These are phyloP conservation scores for Halocaridina rubra DNA, from an alignment of 2,888 invertebrate genomes.

Conservation along the genomic window DNA sequence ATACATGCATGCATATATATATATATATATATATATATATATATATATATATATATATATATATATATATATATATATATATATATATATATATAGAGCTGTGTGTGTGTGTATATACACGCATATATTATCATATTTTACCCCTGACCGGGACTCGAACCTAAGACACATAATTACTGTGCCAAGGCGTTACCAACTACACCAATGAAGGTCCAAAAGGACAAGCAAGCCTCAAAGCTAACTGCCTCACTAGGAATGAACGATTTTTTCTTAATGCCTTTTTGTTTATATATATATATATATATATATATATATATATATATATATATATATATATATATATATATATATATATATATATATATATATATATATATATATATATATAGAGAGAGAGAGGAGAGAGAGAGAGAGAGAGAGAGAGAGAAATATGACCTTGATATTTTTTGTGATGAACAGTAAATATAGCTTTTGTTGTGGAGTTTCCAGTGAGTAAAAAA, in stretches of 20 bases:
- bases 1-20: not conserved
- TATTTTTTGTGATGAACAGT: no score
- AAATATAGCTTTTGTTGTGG: no score
- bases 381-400: not conserved
- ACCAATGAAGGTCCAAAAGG: no score
- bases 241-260: no score
- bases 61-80: slow-evolving; percentile 16
- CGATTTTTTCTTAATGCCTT: no score
- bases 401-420: not conserved
- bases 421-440: no score
- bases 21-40: not conserved
- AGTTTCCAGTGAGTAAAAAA: no score
- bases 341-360: not conserved
- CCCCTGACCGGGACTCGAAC: no score
- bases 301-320: not conserved
- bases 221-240: no score
- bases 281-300: not conserved
- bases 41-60: not conserved
- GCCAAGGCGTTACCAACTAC: no score
- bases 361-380: not conserved
- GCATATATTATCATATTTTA: no score
- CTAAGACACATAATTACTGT: no score
- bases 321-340: not conserved
- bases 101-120: slow-evolving; percentile 9
- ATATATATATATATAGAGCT: slow-evolving; percentile 4